Conservation (phyloP, 1,140 invertebrate genomes). For the Listronotus oregonensis region DNA sequence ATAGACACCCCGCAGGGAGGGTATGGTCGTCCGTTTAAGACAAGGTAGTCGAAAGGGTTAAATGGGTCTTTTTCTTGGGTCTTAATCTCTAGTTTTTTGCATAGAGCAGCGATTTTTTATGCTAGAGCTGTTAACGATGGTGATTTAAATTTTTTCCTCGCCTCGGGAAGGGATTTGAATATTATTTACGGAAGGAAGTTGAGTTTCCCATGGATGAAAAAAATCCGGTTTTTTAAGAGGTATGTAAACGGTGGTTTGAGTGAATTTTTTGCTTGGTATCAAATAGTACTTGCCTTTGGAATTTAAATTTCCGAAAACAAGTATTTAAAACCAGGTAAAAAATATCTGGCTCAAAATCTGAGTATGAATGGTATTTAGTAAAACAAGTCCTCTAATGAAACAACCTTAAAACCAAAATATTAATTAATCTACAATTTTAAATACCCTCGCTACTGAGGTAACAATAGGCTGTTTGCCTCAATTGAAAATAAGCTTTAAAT, state of each 20-base stretch:
- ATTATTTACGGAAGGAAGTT: background rate
- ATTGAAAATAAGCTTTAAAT: no score
- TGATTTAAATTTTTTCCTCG: conserved; percentile 23
- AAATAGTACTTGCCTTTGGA: no score
- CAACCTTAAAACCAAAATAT: no score
- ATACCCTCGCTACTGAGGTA: no score
- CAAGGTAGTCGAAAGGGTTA: conserved; percentile 21
- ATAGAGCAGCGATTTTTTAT: conserved; percentile 21
- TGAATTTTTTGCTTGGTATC: no score
- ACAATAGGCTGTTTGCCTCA: no score
- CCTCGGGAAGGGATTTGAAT: conserved; percentile 11
- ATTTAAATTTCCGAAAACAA: no score
- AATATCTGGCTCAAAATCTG: no score
- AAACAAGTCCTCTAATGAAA: no score
- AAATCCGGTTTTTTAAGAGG: conserved; percentile 5
- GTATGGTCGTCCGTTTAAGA: conserved; percentile 15
- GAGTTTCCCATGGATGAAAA: background rate
- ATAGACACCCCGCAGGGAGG: conserved; percentile 15
- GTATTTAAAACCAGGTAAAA: no score
- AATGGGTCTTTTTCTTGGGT: background rate
- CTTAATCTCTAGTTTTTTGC: conserved; percentile 21
- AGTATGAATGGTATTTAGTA: no score
- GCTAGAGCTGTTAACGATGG: conserved; percentile 3
- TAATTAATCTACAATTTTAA: no score
- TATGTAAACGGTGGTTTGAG: background rate